Evolutionary conservation across 2,888 invertebrate species (phyloP).

Genomic region (Lasioglossum marginatum): DNA sequence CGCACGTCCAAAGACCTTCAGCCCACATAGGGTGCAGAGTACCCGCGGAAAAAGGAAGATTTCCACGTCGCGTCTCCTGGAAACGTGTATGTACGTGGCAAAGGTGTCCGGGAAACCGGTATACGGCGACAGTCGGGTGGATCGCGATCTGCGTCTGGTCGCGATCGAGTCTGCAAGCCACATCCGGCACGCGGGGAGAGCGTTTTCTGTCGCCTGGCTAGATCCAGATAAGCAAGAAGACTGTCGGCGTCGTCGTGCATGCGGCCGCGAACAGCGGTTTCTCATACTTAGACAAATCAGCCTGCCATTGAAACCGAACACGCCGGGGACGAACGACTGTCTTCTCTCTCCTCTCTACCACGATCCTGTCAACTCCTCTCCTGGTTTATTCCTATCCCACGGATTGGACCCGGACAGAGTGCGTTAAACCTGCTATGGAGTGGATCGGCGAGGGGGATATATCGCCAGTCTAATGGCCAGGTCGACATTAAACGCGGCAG

Average conservation of each 20-base stretch:
- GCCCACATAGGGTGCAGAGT: conserved; percentile 16
- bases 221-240: conserved; percentile 65
- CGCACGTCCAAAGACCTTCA: conserved; percentile 16
- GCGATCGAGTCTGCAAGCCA: conserved; percentile 54
- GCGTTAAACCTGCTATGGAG: conserved; percentile 22
- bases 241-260: conserved; percentile 15
- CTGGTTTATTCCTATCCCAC: conserved; percentile 26
- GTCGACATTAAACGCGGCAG: conserved; percentile 39
- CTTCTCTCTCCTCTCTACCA: background rate
- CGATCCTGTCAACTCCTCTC: conserved; percentile 17
- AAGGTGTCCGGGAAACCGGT: conserved; percentile 59
- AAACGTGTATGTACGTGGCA: conserved; percentile 16
- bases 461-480: background rate
- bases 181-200: conserved; percentile 62
- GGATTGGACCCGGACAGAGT: conserved; percentile 7
- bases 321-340: conserved; percentile 31
- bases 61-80: conserved; percentile 12
- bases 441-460: background rate
- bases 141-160: conserved; percentile 23
- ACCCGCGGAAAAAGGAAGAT: conserved; percentile 26
- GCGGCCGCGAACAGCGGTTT: conserved; percentile 53
- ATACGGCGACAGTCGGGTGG: conserved; percentile 54
- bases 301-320: conserved; percentile 57
- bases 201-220: conserved; percentile 51
- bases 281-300: conserved; percentile 63